phyloP scores from a whole-genome alignment of 2,888 invertebrate species.

The Tanypteryx hageni region DNA sequence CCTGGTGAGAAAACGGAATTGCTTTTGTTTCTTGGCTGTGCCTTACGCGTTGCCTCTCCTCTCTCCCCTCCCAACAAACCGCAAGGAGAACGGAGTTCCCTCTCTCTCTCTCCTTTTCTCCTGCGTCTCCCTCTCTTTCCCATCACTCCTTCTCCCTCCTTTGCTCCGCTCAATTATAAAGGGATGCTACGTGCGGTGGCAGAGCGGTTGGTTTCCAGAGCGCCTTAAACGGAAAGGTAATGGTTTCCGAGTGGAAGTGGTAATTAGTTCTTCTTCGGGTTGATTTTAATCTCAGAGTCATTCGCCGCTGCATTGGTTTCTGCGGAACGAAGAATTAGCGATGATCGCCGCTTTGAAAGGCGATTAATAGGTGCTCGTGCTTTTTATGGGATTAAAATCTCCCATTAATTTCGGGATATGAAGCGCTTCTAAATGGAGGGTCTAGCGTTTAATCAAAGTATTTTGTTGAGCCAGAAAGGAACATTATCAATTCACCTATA shows the following conservation, averaged over 20 bases:
- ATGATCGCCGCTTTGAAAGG: too few species aligned
- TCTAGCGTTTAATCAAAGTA: too few species aligned
- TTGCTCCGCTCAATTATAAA: neutral
- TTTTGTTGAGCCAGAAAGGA: too few species aligned
- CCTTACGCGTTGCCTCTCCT: neutral
- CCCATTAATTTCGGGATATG: too few species aligned
- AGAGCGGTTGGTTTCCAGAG: neutral
- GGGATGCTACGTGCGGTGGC: neutral
- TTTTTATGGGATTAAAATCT: too few species aligned
- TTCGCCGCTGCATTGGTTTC: neutral
- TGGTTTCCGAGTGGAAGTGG: neutral
- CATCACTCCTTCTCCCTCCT: neutral
- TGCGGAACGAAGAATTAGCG: too few species aligned
- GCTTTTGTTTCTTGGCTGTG: constrained; percentile 24
- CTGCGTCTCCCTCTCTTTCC: neutral
- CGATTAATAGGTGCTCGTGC: too few species aligned
- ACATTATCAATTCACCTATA: too few species aligned
- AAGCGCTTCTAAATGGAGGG: too few species aligned
- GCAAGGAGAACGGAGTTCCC: neutral
- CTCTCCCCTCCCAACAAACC: neutral
- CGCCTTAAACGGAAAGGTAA: neutral
- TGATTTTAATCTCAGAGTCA: neutral
- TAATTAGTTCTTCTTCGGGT: neutral
- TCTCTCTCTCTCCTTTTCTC: neutral
- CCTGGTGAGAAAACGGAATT: constrained; percentile 58